These are phyloP conservation scores for Kuschelorhynchus macadamiae DNA, from an alignment of 2,888 invertebrate species.

Conservation along the genomic window DNA sequence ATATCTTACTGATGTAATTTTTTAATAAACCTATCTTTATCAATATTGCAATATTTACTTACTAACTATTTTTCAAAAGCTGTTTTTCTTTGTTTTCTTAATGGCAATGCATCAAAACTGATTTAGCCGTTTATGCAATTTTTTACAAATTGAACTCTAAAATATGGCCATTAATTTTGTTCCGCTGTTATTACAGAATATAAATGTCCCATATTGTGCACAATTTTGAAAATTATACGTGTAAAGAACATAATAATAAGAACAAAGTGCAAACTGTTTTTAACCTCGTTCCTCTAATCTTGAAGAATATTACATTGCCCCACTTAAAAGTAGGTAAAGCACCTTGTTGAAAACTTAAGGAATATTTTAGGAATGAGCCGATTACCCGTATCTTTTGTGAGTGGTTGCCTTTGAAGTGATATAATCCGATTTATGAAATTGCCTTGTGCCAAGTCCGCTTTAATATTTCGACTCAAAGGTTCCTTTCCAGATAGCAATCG, in stretches of 20 bases:
- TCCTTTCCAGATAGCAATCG: background rate
- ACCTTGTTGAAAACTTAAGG: constrained; percentile 11
- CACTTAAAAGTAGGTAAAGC: constrained; percentile 20
- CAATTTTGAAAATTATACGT: too few species aligned
- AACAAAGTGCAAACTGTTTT: background rate
- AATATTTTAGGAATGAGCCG: constrained; percentile 10
- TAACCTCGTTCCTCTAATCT: constrained; percentile 6
- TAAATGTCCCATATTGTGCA: too few species aligned
- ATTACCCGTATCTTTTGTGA: background rate
- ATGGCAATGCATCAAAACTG: too few species aligned
- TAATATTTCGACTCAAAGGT: background rate
- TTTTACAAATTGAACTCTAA: too few species aligned
- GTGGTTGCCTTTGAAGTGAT: constrained; percentile 20
- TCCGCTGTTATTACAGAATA: too few species aligned
- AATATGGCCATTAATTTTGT: too few species aligned
- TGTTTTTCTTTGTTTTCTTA: too few species aligned
- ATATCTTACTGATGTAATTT: too few species aligned
- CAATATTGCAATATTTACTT: too few species aligned
- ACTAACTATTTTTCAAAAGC: too few species aligned
- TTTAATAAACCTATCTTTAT: too few species aligned
- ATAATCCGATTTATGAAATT: constrained; percentile 13
- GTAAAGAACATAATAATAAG: background rate
- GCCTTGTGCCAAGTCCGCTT: background rate
- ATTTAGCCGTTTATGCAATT: too few species aligned
- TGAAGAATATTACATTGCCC: constrained; percentile 7